Base-by-base conservation (phyloP, 37 sponge, comb jelly and placozoan species). In the Petrosia ficiformis region DNA sequence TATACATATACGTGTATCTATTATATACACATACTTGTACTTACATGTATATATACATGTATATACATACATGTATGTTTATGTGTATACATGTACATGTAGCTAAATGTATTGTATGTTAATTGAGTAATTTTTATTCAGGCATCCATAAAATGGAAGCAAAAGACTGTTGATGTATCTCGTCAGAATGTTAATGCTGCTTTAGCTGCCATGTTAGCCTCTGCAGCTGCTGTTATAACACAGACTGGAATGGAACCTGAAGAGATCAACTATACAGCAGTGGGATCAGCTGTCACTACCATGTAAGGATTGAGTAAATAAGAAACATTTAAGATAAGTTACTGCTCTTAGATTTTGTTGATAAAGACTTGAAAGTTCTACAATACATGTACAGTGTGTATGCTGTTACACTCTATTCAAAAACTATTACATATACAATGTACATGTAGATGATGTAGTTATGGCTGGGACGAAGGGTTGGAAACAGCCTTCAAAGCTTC, bases 251-350 rank as follows among this genome's bases (percentile, higher is more conserved):
- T 80, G 28, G 97, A 96, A 34, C 94, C 94, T 1, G 56, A 82
- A 29, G 94, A 93, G 8, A 90, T 87, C 65, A 85, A 96, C 86
- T 93, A 93, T 86, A 96, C 97, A 60, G 91, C 97, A 0, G 91
- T 93, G 26, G 94, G 97, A 0, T 81, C 97, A 39, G 71, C 97
- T 10, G 91, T 96, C 57, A 93, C 97, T 21, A 94, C 95, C 36
- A 88, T 94, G 86, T 90, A 44, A 83, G 86, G 4, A 6, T n/a
- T n/a, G n/a, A n/a, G n/a, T n/a, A n/a, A n/a, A n/a, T n/a, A n/a
- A n/a, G n/a, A n/a, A n/a, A n/a, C n/a, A n/a, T n/a, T n/a, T n/a
- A n/a, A n/a, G n/a, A n/a, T n/a, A n/a, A n/a, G n/a, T n/a, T n/a
- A n/a, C n/a, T n/a, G n/a, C n/a, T n/a, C n/a, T n/a, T n/a, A n/a